Evolutionary conservation across 2,797 vertebrate genomes (phyloP).

Genomic region (Sebastes oblongus): DNA sequence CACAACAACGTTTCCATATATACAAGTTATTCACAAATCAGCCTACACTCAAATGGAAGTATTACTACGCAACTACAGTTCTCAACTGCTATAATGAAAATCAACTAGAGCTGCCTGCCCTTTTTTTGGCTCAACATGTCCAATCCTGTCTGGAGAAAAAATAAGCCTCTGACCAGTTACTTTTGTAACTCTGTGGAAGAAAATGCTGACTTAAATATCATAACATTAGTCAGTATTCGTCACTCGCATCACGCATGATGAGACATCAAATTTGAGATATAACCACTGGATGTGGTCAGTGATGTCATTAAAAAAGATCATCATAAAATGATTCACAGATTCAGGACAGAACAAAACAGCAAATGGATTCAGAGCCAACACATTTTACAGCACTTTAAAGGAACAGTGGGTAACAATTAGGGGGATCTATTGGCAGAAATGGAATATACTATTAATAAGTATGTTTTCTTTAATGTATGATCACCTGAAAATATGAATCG

Average conservation of each 20-base stretch:
- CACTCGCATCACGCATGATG: background rate
- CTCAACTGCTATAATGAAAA: conserved; percentile 7
- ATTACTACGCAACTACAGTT: background rate
- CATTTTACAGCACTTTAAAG: background rate
- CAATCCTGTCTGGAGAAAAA: background rate
- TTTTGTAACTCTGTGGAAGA: background rate
- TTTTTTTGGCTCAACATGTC: background rate
- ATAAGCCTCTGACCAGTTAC: background rate
- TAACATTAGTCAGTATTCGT: background rate
- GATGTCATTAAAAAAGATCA: background rate
- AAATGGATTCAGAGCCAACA: background rate
- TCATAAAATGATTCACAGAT: background rate
- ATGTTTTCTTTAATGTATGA: too few species aligned
- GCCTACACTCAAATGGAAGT: conserved; percentile 32
- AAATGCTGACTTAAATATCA: background rate
- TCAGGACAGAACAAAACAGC: background rate
- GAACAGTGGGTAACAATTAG: too few species aligned
- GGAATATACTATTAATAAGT: too few species aligned
- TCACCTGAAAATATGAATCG: too few species aligned
- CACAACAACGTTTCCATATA: conserved; percentile 17
- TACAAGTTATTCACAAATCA: conserved; percentile 48
- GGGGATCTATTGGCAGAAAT: too few species aligned
- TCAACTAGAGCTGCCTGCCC: conserved; percentile 30
- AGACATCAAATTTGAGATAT: background rate
- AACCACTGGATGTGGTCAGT: background rate